Evolutionary conservation across 2,888 invertebrate genomes (phyloP).

Genomic region (Scaptomyza polygonia): DNA sequence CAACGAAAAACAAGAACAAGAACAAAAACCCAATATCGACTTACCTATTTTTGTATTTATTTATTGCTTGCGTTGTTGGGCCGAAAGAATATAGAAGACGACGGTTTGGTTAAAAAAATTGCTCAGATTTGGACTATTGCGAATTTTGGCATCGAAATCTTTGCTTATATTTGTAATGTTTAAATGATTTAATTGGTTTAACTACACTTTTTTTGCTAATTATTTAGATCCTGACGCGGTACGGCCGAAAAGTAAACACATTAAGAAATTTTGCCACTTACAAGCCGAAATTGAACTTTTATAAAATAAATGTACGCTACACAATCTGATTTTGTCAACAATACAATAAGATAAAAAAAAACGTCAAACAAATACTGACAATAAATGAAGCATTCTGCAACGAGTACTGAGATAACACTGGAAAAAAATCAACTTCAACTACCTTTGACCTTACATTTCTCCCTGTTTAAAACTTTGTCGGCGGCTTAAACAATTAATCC

Average conservation of each 20-base stretch:
- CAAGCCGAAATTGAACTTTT: conserved; percentile 71
- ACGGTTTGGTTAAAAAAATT: conserved; percentile 35
- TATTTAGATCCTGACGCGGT: conserved; percentile 62
- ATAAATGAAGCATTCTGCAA: conserved; percentile 32
- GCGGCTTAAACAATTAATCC: conserved; percentile 29
- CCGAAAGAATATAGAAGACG: conserved; percentile 38
- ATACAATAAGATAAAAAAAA: conserved; percentile 49
- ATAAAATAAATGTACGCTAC: conserved; percentile 73
- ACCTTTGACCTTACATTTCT: not conserved
- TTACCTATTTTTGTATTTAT: conserved; percentile 54
- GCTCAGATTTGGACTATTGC: conserved; percentile 44
- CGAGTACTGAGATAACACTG: conserved; percentile 25
- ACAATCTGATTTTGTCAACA: conserved; percentile 73
- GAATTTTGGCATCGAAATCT: conserved; percentile 27
- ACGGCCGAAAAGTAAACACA: conserved; percentile 72
- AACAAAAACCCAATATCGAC: conserved; percentile 29
- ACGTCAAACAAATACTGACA: conserved; percentile 10
- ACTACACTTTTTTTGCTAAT: conserved; percentile 14
- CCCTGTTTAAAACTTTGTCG: not conserved
- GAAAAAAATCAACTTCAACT: not conserved
- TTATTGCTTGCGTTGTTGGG: conserved; percentile 32
- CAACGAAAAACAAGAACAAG: not conserved
- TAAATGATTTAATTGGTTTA: conserved; percentile 1
- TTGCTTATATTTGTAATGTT: no score
- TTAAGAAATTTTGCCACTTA: conserved; percentile 72